These are phyloP conservation scores for Petrocephalus microphthalmus DNA, from an alignment of 2,113 vertebrate species.

Conservation along the genomic window DNA sequence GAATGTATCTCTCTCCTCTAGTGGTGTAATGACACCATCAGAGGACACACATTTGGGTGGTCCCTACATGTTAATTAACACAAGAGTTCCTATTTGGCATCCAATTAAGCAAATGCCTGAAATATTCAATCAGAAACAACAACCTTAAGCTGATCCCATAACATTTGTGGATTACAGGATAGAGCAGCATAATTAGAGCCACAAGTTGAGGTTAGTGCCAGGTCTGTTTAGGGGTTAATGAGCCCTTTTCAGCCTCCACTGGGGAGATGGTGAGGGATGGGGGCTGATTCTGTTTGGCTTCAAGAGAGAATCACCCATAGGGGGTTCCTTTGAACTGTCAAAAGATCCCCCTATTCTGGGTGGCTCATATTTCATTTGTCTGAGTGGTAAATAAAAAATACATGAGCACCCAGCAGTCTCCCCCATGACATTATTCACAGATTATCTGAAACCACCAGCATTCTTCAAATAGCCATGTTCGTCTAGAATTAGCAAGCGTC, in stretches of 20 bases:
- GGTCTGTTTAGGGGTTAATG: constrained; percentile 99
- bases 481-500: constrained; percentile 44
- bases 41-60: constrained; percentile 44
- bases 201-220: constrained; percentile 69
- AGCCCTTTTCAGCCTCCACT: constrained; percentile 88
- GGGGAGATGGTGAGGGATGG: neutral
- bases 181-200: constrained; percentile 5
- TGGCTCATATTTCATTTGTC: constrained; percentile 99
- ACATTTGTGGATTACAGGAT: neutral
- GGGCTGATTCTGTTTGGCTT: constrained; percentile 77
- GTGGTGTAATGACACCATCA: constrained; percentile 55
- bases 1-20: constrained; percentile 30
- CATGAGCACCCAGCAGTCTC: constrained; percentile 90
- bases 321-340: constrained; percentile 99
- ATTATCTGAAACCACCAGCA: constrained; percentile 45
- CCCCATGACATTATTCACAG: constrained; percentile 92
- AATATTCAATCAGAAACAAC: constrained; percentile 71
- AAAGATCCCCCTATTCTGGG: constrained; percentile 96
- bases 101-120: constrained; percentile 81
- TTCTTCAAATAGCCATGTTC: constrained; percentile 5
- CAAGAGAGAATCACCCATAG: constrained; percentile 98
- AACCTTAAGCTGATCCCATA: constrained; percentile 50
- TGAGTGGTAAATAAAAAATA: constrained; percentile 99
- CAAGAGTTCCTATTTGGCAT: constrained; percentile 75
- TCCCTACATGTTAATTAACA: constrained; percentile 77